Percentiles rank a stretch among this genome's conserved stretches.
phyloP scores from a whole-genome alignment of 1,140 invertebrate genomes.

The Zophobas morio region DNA sequence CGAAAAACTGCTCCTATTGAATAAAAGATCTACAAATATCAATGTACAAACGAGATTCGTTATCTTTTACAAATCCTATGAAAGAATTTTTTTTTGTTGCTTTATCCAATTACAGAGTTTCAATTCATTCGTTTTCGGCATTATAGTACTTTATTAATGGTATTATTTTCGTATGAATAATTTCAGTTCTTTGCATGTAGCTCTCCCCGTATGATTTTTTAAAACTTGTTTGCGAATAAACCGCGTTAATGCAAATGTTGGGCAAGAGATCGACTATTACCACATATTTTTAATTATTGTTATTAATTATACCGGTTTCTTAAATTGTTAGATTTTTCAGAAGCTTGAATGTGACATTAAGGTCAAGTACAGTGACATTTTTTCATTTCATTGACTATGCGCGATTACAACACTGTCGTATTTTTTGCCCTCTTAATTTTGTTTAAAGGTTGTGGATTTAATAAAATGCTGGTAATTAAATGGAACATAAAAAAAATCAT shows the following conservation, averaged over 20 bases:
- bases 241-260: not conserved
- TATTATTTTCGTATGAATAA: no score
- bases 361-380: conserved; percentile 26
- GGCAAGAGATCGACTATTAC: not conserved
- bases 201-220: not conserved
- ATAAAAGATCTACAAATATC: conserved; percentile 21
- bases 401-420: conserved; percentile 1
- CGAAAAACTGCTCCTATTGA: conserved; percentile 12
- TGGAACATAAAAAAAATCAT: no score
- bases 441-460: not conserved
- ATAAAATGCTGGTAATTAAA: no score
- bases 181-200: no score
- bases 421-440: not conserved
- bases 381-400: not conserved
- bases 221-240: not conserved
- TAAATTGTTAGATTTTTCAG: conserved; percentile 15
- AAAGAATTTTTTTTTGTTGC: conserved; percentile 3
- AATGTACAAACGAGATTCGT: not conserved
- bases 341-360: conserved; percentile 27
- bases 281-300: conserved; percentile 6
- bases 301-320: conserved; percentile 6
- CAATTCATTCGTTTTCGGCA: not conserved
- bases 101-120: not conserved
- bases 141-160: not conserved
- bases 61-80: not conserved